Base-by-base conservation (phyloP, 2,888 invertebrate genomes). In the Thymelicus acteon region DNA sequence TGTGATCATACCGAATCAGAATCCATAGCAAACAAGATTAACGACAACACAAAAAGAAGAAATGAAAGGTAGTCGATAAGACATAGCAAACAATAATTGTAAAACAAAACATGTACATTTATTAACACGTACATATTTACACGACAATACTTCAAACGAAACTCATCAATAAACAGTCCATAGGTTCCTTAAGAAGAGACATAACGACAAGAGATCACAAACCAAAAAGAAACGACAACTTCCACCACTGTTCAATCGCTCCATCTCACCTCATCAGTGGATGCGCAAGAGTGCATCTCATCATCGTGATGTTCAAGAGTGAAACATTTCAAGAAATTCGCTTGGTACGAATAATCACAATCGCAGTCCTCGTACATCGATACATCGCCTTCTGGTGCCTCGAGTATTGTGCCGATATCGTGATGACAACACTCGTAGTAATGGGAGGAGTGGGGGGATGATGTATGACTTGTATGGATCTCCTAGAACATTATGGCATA, bases 331-430 rank as follows among this genome's bases (percentile, higher is more conserved):
- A 89, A 82, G 75, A 89, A 88, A 57, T 83, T 86, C 49, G 79
- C 78, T 62, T 85, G 87, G 74, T 85, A 86, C 3, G 77, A 79
- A 44, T 81, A 81, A 71, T 89, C 90, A 74, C 83, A 84, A 72
- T 83, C 80, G 83, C 84, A 87, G 58, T 79, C 73, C 62, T 81
- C 83, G 76, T 80, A 82, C 75, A 82, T 74, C 12, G 81, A 78
- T 8, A 77, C 75, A 58, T 90, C 85, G 44, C 81, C 75, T 73
- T 91, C 92, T 0, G 82, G 82, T 0, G 82, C 79, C 77, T 93
- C 93, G 77, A 87, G 86, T 81, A 93, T 93, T 0, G 92, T 90
- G 62, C 89, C 90, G 74, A 92, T 89, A 72, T 91, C 91, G 78
- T 92, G 92, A 76, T 88, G 82, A 77, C 82, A 85, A 64, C 89